Percentiles rank a stretch among this genome's conserved stretches.
phyloP scores from a whole-genome alignment of 2,113 vertebrate species.

The Scophthalmus maximus region DNA sequence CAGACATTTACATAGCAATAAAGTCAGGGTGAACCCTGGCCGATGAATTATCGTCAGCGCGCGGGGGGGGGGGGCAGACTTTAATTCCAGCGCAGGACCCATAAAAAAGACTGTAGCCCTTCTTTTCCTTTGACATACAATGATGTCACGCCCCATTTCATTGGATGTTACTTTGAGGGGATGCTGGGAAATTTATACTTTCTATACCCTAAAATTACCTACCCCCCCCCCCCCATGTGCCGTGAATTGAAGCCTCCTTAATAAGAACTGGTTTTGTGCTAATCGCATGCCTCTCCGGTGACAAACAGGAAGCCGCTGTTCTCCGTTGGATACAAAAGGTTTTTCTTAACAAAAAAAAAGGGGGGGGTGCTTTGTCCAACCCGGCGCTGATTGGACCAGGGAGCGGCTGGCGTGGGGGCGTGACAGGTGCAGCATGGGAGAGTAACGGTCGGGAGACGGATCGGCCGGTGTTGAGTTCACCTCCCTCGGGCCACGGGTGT shows the following conservation, averaged over 20 bases:
- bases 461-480: constrained; percentile 68
- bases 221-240: neutral
- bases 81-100: constrained; percentile 59
- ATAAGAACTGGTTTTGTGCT: constrained; percentile 40
- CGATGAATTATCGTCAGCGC: constrained; percentile 63
- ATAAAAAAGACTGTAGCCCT: constrained; percentile 64
- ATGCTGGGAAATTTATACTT: constrained; percentile 15
- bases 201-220: constrained; percentile 16
- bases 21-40: constrained; percentile 60
- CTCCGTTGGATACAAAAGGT: constrained; percentile 59
- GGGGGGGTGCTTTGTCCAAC: constrained; percentile 63
- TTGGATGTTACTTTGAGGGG: constrained; percentile 16
- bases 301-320: constrained; percentile 65
- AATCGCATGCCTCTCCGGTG: constrained; percentile 61
- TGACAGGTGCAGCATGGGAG: constrained; percentile 75
- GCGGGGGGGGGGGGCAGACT: constrained; percentile 40
- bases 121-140: constrained; percentile 52
- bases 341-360: constrained; percentile 26
- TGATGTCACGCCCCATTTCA: constrained; percentile 55
- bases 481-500: constrained; percentile 51
- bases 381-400: constrained; percentile 44
- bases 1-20: constrained; percentile 76
- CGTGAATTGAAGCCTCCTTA: constrained; percentile 18
- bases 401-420: constrained; percentile 48
- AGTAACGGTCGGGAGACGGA: constrained; percentile 27